These are phyloP conservation scores for Himalopsyche anomala DNA, from an alignment of 2,888 invertebrate species.

Conservation along the genomic window DNA sequence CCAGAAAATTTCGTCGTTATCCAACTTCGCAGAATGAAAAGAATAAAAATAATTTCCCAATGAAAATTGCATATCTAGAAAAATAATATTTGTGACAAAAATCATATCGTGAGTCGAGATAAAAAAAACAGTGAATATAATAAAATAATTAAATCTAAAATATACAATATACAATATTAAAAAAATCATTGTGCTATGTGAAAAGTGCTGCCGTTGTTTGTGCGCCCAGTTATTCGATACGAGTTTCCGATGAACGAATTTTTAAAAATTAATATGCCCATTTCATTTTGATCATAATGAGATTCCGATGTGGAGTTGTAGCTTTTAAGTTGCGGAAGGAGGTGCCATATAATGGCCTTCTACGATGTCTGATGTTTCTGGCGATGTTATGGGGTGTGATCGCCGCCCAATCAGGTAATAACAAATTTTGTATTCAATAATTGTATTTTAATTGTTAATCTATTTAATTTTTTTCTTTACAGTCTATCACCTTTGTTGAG, in stretches of 20 bases:
- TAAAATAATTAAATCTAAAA: background rate
- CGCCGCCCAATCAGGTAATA: slow-evolving; percentile 13
- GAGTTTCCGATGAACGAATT: background rate
- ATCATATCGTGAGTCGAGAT: background rate
- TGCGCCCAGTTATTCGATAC: background rate
- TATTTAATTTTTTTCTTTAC: background rate
- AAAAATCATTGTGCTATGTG: background rate
- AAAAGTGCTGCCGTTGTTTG: background rate
- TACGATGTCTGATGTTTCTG: slow-evolving; percentile 3
- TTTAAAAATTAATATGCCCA: slow-evolving; percentile 2
- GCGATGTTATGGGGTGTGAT: background rate
- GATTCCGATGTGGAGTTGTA: slow-evolving; percentile 13
- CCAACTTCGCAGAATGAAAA: background rate
- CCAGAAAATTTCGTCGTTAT: background rate
- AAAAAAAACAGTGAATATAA: slow-evolving; percentile 10
- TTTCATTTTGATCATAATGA: slow-evolving; percentile 11
- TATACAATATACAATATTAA: background rate
- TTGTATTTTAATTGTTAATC: background rate
- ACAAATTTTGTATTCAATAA: background rate
- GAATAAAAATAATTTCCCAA: background rate
- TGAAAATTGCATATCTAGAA: background rate
- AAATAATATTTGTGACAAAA: background rate
- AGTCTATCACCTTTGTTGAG: background rate
- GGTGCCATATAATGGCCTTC: background rate
- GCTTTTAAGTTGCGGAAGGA: slow-evolving; percentile 9